phyloP scores from a whole-genome alignment of 2,113 vertebrate species.

The Pogona vitticeps region DNA sequence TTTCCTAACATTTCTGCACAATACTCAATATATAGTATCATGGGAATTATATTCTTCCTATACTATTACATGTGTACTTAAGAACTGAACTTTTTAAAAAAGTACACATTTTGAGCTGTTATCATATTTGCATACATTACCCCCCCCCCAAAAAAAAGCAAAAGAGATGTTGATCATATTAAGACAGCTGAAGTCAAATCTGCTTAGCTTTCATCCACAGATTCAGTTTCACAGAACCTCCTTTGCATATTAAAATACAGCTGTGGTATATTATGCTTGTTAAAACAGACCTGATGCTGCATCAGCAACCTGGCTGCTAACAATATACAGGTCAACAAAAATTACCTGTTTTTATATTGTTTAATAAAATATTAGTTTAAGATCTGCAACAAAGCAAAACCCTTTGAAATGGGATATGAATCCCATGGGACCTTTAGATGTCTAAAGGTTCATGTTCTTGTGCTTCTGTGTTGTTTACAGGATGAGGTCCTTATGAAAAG shows the following conservation, averaged over 20 bases:
- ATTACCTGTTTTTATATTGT: constrained; percentile 42
- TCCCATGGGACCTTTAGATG: background rate
- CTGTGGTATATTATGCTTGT: constrained; percentile 54
- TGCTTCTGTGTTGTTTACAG: background rate
- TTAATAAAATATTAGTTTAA: constrained; percentile 65
- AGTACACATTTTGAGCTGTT: background rate
- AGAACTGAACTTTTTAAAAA: background rate
- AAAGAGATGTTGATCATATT: constrained; percentile 34
- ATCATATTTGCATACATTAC: constrained; percentile 39
- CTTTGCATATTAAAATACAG: constrained; percentile 36
- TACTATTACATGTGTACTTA: background rate
- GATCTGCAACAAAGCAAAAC: constrained; percentile 30
- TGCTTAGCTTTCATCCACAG: constrained; percentile 39
- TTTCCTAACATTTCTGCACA: background rate
- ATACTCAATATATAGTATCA: background rate
- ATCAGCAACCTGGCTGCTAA: constrained; percentile 49
- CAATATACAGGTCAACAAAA: constrained; percentile 63
- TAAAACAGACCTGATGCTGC: constrained; percentile 38
- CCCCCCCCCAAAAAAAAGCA: background rate
- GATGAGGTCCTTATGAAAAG: background rate
- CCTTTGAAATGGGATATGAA: background rate
- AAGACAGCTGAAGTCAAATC: constrained; percentile 26
- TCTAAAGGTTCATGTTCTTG: background rate
- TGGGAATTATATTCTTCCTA: background rate
- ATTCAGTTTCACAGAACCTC: constrained; percentile 36